Evolutionary conservation across 1,140 invertebrate genomes (phyloP).

Genomic region (Venturia canescens): DNA sequence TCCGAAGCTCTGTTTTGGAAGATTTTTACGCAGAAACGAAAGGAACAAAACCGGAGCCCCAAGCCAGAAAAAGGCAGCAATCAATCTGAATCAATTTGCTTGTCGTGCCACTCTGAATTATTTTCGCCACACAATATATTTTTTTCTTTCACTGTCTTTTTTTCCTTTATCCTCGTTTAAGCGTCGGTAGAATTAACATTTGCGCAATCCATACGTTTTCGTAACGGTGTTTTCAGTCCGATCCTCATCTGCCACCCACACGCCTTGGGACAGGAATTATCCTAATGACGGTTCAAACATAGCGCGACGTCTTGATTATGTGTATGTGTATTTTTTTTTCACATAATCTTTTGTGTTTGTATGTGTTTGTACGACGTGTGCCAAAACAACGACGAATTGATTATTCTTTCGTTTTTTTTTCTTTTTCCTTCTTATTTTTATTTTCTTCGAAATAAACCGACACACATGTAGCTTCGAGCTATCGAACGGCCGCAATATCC

Average conservation of each 20-base stretch:
- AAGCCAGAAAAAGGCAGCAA: too few relatives aligned
- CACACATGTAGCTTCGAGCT: too few relatives aligned
- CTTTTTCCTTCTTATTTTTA: too few relatives aligned
- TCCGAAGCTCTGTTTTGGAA: too few relatives aligned
- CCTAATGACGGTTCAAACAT: conserved; percentile 68
- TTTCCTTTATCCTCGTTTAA: background rate
- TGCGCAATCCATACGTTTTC: conserved; percentile 25
- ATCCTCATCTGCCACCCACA: conserved; percentile 73
- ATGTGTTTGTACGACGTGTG: background rate
- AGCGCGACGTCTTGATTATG: conserved; percentile 46
- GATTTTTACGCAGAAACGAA: too few relatives aligned
- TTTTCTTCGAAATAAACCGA: too few relatives aligned
- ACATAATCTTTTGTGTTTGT: background rate
- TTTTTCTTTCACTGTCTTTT: too few relatives aligned
- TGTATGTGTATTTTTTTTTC: background rate
- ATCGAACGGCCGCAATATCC: too few relatives aligned
- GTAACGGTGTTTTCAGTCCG: conserved; percentile 50
- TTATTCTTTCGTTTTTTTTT: conserved; percentile 51
- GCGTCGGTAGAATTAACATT: background rate
- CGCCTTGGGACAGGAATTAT: conserved; percentile 68
- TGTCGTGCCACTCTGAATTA: too few relatives aligned
- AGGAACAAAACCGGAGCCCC: too few relatives aligned
- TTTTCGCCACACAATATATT: too few relatives aligned
- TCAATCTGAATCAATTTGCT: too few relatives aligned
- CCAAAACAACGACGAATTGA: conserved; percentile 65